Evolutionary conservation across 2,113 vertebrate species (phyloP).

Genomic region (Dipodomys stephensi): DNA sequence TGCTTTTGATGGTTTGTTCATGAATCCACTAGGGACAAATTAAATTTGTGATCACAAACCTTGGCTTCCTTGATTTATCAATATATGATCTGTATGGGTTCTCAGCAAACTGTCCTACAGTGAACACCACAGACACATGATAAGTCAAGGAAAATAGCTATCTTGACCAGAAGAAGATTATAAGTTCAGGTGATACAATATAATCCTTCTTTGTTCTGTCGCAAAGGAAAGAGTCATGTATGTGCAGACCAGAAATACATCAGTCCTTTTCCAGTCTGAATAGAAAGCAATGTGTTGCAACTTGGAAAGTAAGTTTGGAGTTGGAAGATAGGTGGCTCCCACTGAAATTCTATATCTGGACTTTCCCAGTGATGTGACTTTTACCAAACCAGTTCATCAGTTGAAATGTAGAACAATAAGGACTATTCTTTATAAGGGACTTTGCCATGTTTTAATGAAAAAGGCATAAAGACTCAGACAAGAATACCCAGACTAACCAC

Average conservation of each 20-base stretch:
- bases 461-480: not conserved
- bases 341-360: not conserved
- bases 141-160: not conserved
- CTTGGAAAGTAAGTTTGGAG: not conserved
- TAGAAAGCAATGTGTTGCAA: not conserved
- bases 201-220: not conserved
- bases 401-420: not conserved
- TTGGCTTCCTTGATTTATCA: constrained; percentile 25
- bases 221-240: not conserved
- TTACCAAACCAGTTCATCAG: not conserved
- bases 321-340: not conserved
- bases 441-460: not conserved
- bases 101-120: not conserved
- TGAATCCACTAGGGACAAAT: constrained; percentile 47
- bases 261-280: not conserved
- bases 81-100: not conserved
- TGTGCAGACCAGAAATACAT: not conserved
- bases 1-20: constrained; percentile 22
- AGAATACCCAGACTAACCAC: not conserved
- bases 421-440: not conserved
- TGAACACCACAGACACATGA: not conserved
- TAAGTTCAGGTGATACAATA: not conserved
- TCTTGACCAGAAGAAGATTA: not conserved
- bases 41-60: constrained; percentile 23
- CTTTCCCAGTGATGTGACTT: not conserved